Evolutionary conservation across 1,140 invertebrate species (phyloP), one percentile per base, ranked within the genome.

Genomic region (Spodoptera litura): DNA sequence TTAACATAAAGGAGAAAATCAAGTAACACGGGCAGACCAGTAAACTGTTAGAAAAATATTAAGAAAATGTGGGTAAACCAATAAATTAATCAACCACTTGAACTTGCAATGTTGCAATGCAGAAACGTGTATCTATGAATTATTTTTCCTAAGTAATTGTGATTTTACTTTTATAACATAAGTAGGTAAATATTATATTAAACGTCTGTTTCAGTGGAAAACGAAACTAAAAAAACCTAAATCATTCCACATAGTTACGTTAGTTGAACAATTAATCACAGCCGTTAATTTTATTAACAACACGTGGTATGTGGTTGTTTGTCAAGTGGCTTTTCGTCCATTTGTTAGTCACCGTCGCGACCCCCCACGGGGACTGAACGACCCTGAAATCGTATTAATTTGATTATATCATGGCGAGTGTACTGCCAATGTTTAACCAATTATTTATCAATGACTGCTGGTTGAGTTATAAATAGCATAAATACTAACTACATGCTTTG

Each of bases 261-360:
- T 72, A 27, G 38, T 9, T 12, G 4, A 70, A 77, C 78, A 73
- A 87, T 88, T 86, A 88, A 88, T 88, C 85, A 87, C 74, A 77
- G 51, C 62, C 76, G 82, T 87, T 87, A 88, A 87, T 86, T 87
- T 81, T 84, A 87, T 88, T 86, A 87, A 76, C 81, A 81, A 81
- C 80, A 81, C 78, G 61, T 71, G 58, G 78, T 68, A 80, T 79
- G 81, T 71, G 82, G 78, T 80, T 81, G 78, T 85, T 85, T 86
- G 73, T 86, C 81, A 85, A 68, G 78, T 44, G 61, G 62, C 55
- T 74, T 58, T 73, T 64, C 73, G 75, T 72, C 77, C 78, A 86
- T 87, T 87, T 85, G 84, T 87, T 80, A 44, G 71, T 70, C 75
- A 70, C 73, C 49, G 31, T 38, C 20, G 81, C 38, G 77, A 78